A percentile compares a stretch with the other conserved stretches of the same genome.
These are phyloP conservation scores for Himantopus leucocephalus DNA, from an alignment of 2,113 vertebrate species.

Conservation along the genomic window DNA sequence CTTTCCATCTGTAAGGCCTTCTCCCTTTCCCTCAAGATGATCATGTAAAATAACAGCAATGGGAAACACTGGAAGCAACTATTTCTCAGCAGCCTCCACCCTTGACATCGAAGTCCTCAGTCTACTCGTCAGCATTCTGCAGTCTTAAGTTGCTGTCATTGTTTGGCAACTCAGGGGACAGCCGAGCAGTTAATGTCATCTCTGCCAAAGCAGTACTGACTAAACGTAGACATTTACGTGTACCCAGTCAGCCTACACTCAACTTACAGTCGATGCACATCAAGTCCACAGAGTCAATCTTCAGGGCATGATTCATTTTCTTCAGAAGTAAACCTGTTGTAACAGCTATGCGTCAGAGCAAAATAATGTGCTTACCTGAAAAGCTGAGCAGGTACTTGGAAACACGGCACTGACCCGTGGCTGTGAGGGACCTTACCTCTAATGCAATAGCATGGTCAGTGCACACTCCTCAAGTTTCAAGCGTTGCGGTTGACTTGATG, in stretches of 20 bases:
- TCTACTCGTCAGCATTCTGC: not conserved
- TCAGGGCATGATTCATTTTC: not conserved
- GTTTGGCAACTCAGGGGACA: not conserved
- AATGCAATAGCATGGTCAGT: not conserved
- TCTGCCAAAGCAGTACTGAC: not conserved
- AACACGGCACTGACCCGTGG: not conserved
- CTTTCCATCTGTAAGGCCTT: not conserved
- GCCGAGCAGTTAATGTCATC: not conserved
- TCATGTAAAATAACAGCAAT: not conserved
- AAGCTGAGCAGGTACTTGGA: not conserved
- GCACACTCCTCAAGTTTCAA: not conserved
- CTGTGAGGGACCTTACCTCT: not conserved
- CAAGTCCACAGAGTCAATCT: not conserved
- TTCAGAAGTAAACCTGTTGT: not conserved
- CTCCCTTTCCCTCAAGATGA: not conserved
- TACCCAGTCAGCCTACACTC: not conserved
- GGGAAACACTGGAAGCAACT: not conserved
- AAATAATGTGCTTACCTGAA: not conserved
- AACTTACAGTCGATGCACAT: not conserved
- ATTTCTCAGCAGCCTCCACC: not conserved
- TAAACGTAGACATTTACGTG: not conserved
- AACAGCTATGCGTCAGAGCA: not conserved
- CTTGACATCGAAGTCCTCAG: not conserved
- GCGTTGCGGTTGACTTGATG: fast-evolving
- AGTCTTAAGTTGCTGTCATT: not conserved